Base-by-base conservation (phyloP, 1,140 invertebrate genomes). In the Pygmarrhopalites habei region DNA sequence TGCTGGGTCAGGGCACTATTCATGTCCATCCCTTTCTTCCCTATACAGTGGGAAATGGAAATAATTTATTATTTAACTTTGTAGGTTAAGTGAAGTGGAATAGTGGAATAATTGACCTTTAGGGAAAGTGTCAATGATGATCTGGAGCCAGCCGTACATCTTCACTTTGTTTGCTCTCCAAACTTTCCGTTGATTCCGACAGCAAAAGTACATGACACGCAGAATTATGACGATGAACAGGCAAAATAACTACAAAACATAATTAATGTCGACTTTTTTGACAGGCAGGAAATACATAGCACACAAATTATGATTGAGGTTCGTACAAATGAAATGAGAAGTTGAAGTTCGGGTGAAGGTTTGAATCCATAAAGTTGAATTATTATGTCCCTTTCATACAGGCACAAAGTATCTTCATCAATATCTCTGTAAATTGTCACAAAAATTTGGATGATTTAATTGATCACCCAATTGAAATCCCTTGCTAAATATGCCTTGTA, bases 331-430 rank as follows among this genome's bases (percentile, higher is more conserved):
- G 67, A 62, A n/a, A 60, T 17, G 3, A 68, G 25, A 12, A 68
- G 41, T 46, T 64, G 67, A 23, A 65, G 44, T 47, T 68, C 67
- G 0, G 67, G 67, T n/a, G 52, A 30, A 1, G 67, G 67, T 0
- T 21, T 30, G 39, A 65, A 56, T 23, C 67, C 67, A 61, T 68
- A 68, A 3, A 68, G 21, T 17, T 65, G 60, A 4, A 68, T 56
- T 12, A 62, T 58, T 44, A 68, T 51, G 26, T 62, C 60, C 2
- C 30, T 28, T 32, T 68, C 63, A 29, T 62, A 52, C 0, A 68
- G 47, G 25, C 67, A 68, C 1, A 68, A 23, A 2, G 66, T 68
- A 17, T 28, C 21, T 0, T 53, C 46, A 17, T 68, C 66, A 4
- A 68, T 58, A 21, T 25, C 61, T 39, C 62, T 64, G 41, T 15